A percentile compares a stretch with the other conserved stretches of the same genome.
phyloP scores from a whole-genome alignment of 2,888 invertebrate genomes.

The Hemistola chrysoprasaria region DNA sequence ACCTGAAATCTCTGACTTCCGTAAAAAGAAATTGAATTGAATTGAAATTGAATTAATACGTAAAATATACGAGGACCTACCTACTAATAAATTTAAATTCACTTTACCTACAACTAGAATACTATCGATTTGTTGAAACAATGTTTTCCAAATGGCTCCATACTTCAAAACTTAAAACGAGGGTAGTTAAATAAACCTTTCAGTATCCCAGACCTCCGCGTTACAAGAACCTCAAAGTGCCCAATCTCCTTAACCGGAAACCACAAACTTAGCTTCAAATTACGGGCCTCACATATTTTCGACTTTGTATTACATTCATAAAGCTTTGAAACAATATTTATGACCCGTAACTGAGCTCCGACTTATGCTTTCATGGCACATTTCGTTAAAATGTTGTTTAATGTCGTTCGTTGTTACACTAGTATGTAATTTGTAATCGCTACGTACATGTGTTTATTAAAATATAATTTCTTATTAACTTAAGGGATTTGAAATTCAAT shows the following conservation, averaged over 20 bases:
- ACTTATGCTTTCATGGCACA: conserved; percentile 22
- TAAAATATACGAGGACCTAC: too few species aligned
- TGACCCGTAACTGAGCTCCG: conserved; percentile 20
- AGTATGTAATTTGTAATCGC: conserved; percentile 3
- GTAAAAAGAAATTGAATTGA: too few species aligned
- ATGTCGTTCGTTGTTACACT: conserved; percentile 6
- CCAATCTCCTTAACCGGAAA: conserved; percentile 10
- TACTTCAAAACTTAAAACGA: not conserved
- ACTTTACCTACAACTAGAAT: too few species aligned
- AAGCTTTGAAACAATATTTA: conserved; percentile 27
- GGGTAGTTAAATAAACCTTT: conserved; percentile 3
- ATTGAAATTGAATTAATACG: too few species aligned
- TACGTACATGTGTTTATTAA: not conserved
- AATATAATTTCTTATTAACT: too few species aligned
- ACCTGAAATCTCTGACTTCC: too few species aligned
- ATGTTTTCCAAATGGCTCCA: too few species aligned
- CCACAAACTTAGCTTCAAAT: conserved; percentile 25
- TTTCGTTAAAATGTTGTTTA: conserved; percentile 25
- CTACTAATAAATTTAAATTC: too few species aligned
- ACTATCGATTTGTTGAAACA: too few species aligned
- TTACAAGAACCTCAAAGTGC: conserved; percentile 7
- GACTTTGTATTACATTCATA: conserved; percentile 25
- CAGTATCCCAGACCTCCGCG: not conserved
- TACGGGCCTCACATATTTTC: conserved; percentile 28
- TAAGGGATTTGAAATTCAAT: too few species aligned